phyloP scores from a whole-genome alignment of 2,797 vertebrate species.

The Bovichtus diacanthus region DNA sequence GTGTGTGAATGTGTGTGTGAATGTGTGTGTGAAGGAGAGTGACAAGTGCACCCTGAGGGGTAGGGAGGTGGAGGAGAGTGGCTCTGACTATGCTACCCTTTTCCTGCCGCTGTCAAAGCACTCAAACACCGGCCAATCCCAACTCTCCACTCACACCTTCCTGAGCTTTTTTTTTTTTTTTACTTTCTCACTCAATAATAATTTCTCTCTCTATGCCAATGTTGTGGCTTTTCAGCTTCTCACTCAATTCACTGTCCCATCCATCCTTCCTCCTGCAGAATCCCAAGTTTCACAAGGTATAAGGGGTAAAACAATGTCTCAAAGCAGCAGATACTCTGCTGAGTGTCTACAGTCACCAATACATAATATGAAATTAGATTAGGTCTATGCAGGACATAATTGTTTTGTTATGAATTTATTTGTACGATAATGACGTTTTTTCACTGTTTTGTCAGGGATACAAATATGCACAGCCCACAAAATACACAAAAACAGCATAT shows the following conservation, averaged over 20 bases:
- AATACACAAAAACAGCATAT: not conserved
- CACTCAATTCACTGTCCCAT: constrained; percentile 41
- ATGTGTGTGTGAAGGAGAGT: constrained; percentile 29
- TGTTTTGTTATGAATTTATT: not conserved
- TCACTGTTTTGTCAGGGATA: not conserved
- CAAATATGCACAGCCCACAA: not conserved
- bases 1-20: not conserved
- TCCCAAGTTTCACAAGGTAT: constrained; percentile 10
- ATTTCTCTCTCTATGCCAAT: constrained; percentile 35
- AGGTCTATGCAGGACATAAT: not conserved
- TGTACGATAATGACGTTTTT: not conserved
- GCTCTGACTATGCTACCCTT: constrained; percentile 31
- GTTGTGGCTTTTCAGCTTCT: constrained; percentile 41
- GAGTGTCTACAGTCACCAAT: not conserved
- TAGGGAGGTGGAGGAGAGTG: constrained; percentile 25
- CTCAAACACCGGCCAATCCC: not conserved
- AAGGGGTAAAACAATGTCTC: constrained; percentile 2
- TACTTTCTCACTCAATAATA: constrained; percentile 57
- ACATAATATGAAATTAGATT: not conserved
- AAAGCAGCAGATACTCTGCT: not conserved
- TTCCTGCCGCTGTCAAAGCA: constrained; percentile 53
- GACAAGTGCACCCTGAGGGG: constrained; percentile 54
- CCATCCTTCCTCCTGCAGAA: constrained; percentile 24
- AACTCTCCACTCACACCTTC: constrained; percentile 30
- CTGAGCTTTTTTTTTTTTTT: constrained; percentile 13